A percentile compares a stretch with the other conserved stretches of the same genome.
Evolutionary conservation across 2,797 vertebrate species (phyloP).

Genomic region (Eulemur rubriventer): DNA sequence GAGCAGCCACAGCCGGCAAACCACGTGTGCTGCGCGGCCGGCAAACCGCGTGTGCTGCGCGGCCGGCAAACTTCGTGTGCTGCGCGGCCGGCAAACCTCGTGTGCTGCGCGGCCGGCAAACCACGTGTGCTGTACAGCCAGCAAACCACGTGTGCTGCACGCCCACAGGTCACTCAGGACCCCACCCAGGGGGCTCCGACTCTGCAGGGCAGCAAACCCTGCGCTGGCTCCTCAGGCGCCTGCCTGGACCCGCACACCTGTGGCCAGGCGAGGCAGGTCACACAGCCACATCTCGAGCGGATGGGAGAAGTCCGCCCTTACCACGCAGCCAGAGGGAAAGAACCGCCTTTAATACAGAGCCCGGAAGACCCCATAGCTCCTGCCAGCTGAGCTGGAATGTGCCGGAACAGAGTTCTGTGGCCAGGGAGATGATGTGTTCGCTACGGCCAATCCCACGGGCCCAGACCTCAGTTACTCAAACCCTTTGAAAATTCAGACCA

Average conservation of each 20-base stretch:
- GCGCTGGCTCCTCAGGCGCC: not conserved
- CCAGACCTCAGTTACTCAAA: not conserved
- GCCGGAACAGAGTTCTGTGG: not conserved
- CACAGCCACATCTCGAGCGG: not conserved
- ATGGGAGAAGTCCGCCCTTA: not conserved
- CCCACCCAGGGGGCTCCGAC: too few species aligned
- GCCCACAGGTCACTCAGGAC: too few species aligned
- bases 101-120: too few species aligned
- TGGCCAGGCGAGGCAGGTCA: accelerated
- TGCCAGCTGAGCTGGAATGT: not conserved
- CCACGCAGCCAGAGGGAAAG: not conserved
- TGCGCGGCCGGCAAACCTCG: too few species aligned
- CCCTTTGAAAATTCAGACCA: not conserved
- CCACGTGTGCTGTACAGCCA: too few species aligned
- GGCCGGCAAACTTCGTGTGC: too few species aligned
- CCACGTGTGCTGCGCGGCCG: accelerated
- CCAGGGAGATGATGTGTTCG: accelerated
- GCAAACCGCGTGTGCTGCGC: too few species aligned
- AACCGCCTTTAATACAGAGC: not conserved
- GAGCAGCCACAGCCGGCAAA: not conserved
- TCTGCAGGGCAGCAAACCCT: accelerated
- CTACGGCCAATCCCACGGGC: accelerated
- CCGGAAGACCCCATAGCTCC: not conserved
- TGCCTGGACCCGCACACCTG: not conserved
- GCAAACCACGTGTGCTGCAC: accelerated